phyloP scores from a whole-genome alignment of 2,113 vertebrate species.

The Pygoscelis antarcticus region DNA sequence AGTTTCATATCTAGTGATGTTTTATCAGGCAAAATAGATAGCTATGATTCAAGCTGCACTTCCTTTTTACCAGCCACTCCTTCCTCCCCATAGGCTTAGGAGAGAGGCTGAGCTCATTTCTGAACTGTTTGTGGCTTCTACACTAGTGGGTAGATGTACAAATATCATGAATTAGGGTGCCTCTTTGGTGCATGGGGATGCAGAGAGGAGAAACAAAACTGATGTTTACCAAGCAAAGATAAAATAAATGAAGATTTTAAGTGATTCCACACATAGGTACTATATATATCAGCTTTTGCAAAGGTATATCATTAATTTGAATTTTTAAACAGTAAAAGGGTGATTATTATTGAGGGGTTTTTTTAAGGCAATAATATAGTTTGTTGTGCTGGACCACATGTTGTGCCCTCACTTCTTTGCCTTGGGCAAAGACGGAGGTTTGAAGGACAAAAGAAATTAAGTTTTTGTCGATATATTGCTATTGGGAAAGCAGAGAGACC shows the following conservation, averaged over 20 bases:
- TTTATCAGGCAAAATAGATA: background rate
- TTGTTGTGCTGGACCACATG: background rate
- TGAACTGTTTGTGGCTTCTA: background rate
- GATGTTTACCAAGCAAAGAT: background rate
- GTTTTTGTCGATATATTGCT: background rate
- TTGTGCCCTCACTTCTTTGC: background rate
- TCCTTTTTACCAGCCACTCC: background rate
- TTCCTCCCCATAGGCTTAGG: background rate
- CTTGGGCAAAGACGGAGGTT: background rate
- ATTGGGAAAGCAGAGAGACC: background rate
- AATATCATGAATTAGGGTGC: background rate
- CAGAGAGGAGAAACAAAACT: background rate
- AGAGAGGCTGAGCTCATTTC: background rate
- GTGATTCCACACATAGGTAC: background rate
- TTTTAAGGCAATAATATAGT: background rate
- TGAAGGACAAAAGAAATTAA: background rate
- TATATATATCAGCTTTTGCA: background rate
- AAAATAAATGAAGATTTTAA: background rate
- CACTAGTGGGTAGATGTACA: background rate
- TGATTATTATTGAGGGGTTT: background rate
- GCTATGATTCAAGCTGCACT: background rate
- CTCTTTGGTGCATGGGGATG: background rate
- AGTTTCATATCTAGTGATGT: background rate
- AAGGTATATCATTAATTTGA: background rate
- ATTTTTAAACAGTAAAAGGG: background rate